These are phyloP conservation scores for Gymnocypris eckloni DNA, from an alignment of 2,797 vertebrate genomes.

Conservation along the genomic window DNA sequence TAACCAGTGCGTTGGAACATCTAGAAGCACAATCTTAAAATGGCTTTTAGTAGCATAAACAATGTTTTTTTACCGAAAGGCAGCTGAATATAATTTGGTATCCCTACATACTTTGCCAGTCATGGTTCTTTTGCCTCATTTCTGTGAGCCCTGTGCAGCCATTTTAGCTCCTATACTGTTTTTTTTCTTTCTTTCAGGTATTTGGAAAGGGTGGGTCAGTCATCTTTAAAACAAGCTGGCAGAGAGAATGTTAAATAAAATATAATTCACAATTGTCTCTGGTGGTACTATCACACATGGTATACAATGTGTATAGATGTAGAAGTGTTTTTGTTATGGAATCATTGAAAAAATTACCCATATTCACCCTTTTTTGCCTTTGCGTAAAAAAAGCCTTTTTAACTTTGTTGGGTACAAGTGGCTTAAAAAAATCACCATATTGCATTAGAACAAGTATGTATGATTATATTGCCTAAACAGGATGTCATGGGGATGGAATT, in stretches of 20 bases:
- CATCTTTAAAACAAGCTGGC: not conserved
- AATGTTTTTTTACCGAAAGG: not conserved
- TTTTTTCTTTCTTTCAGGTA: not conserved
- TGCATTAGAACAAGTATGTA: not conserved
- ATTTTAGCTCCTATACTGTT: constrained; percentile 13
- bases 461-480: not conserved
- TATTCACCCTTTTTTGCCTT: not conserved
- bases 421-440: not conserved
- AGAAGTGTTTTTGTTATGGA: not conserved
- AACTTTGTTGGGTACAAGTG: too few species aligned
- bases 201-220: constrained; percentile 29
- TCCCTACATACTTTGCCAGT: not conserved
- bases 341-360: not conserved
- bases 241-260: not conserved
- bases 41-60: constrained; percentile 1
- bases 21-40: constrained; percentile 14
- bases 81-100: not conserved
- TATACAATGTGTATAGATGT: not conserved
- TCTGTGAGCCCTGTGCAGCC: not conserved
- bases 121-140: not conserved
- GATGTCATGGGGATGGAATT: not conserved
- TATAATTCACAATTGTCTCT: not conserved
- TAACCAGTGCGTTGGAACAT: not conserved
- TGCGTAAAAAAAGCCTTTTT: not conserved
- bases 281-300: not conserved